Percentiles rank a stretch among this genome's conserved stretches.
Evolutionary conservation across 2,888 invertebrate species (phyloP).

Genomic region (Tuberolachnus salignus): DNA sequence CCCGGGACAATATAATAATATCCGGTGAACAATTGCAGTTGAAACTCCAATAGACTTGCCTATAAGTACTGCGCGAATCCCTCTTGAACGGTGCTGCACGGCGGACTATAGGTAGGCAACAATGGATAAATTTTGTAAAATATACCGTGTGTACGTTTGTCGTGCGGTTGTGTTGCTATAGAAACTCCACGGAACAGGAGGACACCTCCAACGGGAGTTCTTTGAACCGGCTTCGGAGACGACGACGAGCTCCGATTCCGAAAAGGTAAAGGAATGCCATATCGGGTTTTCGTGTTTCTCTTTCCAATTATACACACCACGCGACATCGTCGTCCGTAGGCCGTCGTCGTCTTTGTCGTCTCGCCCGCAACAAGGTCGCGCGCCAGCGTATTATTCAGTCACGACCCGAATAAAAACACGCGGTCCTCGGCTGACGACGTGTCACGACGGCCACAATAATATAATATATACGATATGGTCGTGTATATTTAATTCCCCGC

Average conservation of each 20-base stretch:
- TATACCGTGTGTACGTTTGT: no score
- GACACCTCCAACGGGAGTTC: slow-evolving; percentile 31
- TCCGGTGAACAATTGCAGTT: no score
- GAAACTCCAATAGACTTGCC: no score
- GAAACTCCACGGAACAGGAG: slow-evolving; percentile 1
- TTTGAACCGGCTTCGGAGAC: slow-evolving; percentile 50
- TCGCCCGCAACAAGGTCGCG: slow-evolving; percentile 34
- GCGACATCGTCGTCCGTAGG: not conserved
- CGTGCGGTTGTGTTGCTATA: no score
- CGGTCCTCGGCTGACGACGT: not conserved
- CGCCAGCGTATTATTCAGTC: slow-evolving; percentile 45
- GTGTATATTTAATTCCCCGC: no score
- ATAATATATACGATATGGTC: no score
- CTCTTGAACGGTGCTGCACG: no score
- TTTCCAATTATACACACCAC: not conserved
- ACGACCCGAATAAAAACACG: slow-evolving; percentile 34
- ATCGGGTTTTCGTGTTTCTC: slow-evolving; percentile 44
- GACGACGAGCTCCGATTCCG: not conserved
- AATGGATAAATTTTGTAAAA: no score
- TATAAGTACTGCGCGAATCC: no score
- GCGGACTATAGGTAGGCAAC: no score
- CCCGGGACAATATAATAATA: no score
- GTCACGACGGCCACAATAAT: slow-evolving; percentile 34
- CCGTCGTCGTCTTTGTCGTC: slow-evolving; percentile 1
- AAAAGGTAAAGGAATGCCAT: slow-evolving; percentile 50